phyloP scores from a whole-genome alignment of 2,113 vertebrate genomes.

The Antennarius striatus region DNA sequence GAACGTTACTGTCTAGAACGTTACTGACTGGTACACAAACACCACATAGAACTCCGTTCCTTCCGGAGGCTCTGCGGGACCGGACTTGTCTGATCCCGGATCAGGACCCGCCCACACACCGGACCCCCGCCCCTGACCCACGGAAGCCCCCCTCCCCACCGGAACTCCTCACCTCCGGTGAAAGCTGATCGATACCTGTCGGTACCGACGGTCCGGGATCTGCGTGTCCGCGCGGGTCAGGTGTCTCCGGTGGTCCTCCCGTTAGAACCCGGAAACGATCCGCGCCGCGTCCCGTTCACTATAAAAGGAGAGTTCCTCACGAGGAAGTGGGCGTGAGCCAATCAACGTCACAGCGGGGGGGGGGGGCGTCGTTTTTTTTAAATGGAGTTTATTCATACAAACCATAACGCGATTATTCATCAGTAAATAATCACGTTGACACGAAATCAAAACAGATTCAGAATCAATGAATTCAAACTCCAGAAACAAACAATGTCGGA shows the following conservation, averaged over 20 bases:
- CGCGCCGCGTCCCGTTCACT: constrained; percentile 47
- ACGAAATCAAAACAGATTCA: no score
- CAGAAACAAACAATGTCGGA: no score
- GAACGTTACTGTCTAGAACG: no score
- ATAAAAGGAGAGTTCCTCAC: constrained; percentile 72
- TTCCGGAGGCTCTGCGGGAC: constrained; percentile 42
- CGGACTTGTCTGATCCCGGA: constrained; percentile 55
- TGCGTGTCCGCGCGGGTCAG: constrained; percentile 47
- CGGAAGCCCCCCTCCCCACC: neutral
- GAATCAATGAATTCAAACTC: no score
- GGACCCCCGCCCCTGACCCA: neutral
- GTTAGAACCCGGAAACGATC: constrained; percentile 63
- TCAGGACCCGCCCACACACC: constrained; percentile 42
- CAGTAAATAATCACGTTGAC: no score
- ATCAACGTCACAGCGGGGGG: constrained; percentile 29
- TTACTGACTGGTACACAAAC: no score
- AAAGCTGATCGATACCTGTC: constrained; percentile 31
- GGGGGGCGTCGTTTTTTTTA: no score
- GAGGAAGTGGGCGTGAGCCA: constrained; percentile 52
- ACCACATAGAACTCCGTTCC: neutral
- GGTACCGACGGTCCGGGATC: constrained; percentile 37
- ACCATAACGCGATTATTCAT: no score
- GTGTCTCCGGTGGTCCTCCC: constrained; percentile 54
- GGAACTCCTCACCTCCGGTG: constrained; percentile 53
- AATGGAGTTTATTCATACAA: no score